A percentile compares a stretch with the other conserved stretches of the same genome.
Evolutionary conservation across 2,888 invertebrate species (phyloP).

Genomic region (Volucella zonaria): DNA sequence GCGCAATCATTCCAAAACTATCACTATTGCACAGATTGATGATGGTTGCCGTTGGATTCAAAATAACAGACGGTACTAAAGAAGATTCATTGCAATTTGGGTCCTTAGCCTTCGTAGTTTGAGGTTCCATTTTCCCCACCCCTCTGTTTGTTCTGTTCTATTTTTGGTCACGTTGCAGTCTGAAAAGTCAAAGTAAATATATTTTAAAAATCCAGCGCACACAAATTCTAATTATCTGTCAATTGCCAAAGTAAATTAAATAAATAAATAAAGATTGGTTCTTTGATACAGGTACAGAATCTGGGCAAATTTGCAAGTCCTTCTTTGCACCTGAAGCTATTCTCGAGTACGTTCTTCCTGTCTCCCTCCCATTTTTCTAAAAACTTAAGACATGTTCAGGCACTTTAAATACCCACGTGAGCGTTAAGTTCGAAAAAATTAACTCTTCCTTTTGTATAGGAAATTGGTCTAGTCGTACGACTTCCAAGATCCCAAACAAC

Average conservation of each 20-base stretch:
- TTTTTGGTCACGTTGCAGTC: constrained; percentile 69
- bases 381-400: too few species aligned
- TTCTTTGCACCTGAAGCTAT: too few species aligned
- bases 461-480: too few species aligned
- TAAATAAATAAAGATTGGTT: too few species aligned
- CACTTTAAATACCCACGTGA: too few species aligned
- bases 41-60: constrained; percentile 69
- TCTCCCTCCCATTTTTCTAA: too few species aligned
- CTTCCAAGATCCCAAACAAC: too few species aligned
- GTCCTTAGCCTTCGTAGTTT: constrained; percentile 74
- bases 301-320: too few species aligned
- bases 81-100: constrained; percentile 74
- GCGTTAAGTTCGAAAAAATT: too few species aligned
- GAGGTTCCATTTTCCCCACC: constrained; percentile 55
- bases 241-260: background rate
- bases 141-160: background rate
- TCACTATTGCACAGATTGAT: constrained; percentile 79
- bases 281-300: too few species aligned
- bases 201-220: background rate
- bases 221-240: background rate
- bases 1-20: constrained; percentile 80
- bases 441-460: too few species aligned
- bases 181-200: constrained; percentile 20
- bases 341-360: too few species aligned
- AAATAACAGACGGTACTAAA: constrained; percentile 69